Conservation (phyloP, 2,888 invertebrate genomes). For the Drosophila mayaguana region DNA sequence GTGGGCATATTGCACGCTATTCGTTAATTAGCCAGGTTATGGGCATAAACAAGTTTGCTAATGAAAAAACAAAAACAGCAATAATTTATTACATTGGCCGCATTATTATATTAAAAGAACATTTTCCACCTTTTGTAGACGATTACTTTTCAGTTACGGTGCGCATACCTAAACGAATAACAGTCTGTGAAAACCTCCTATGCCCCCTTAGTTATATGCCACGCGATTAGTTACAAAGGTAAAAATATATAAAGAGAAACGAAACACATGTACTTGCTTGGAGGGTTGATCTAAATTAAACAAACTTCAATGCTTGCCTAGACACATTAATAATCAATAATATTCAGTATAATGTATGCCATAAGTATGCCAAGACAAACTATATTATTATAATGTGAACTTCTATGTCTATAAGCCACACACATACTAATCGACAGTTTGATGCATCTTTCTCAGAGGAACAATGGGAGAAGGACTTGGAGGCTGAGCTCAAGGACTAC, state of each 20-base stretch:
- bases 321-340: slow-evolving; percentile 40
- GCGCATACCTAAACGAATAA: slow-evolving; percentile 82
- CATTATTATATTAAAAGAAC: slow-evolving; percentile 29
- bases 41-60: background rate
- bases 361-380: slow-evolving; percentile 32
- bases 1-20: slow-evolving; percentile 42
- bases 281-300: slow-evolving; percentile 47
- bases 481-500: slow-evolving; percentile 97
- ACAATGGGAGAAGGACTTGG: slow-evolving; percentile 98
- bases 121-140: slow-evolving; percentile 63
- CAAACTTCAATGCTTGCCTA: slow-evolving; percentile 65
- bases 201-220: slow-evolving; percentile 76
- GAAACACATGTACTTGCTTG: slow-evolving; percentile 72
- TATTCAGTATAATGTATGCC: slow-evolving; percentile 37
- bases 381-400: slow-evolving; percentile 34
- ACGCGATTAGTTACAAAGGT: slow-evolving; percentile 53
- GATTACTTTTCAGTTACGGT: slow-evolving; percentile 81
- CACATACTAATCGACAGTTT: slow-evolving; percentile 60
- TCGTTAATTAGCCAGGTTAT: slow-evolving; percentile 24
- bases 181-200: slow-evolving; percentile 81
- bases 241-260: slow-evolving; percentile 33
- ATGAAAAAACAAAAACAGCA: background rate
- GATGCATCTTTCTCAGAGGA: slow-evolving; percentile 87
- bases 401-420: slow-evolving; percentile 64
- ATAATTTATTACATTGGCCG: slow-evolving; percentile 21